These are phyloP conservation scores for Hyalella azteca DNA, from an alignment of 2,888 invertebrate species.

Conservation along the genomic window DNA sequence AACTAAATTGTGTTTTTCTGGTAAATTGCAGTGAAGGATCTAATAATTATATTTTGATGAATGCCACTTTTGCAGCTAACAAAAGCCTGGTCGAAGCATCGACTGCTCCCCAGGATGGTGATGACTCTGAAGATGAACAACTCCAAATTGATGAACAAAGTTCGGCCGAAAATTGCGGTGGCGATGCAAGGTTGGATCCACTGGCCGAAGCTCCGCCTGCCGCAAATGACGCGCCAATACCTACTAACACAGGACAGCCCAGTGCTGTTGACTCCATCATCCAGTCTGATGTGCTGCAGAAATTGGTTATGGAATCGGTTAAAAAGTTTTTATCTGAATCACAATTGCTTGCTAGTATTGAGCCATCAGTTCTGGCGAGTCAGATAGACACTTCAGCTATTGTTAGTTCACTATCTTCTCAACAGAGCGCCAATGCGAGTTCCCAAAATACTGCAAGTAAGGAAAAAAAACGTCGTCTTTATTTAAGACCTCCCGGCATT, in stretches of 20 bases:
- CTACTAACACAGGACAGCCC: not conserved
- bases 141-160: not conserved
- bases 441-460: not conserved
- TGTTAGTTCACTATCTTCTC: constrained; percentile 20
- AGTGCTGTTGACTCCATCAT: not conserved
- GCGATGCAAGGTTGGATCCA: not conserved
- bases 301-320: constrained; percentile 53
- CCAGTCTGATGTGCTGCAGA: constrained; percentile 47
- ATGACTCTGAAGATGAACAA: not conserved
- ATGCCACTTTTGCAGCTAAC: too few species aligned
- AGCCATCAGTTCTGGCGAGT: constrained; percentile 36
- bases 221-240: not conserved
- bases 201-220: not conserved
- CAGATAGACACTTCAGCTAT: constrained; percentile 38
- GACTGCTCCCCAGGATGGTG: not conserved
- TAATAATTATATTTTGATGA: too few species aligned
- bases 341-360: constrained; percentile 43
- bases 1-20: too few species aligned
- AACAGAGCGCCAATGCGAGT: not conserved
- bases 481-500: constrained; percentile 48
- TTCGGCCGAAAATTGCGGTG: not conserved
- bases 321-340: constrained; percentile 52
- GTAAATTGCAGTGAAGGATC: too few species aligned
- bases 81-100: not conserved
- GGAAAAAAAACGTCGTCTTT: constrained; percentile 38